A percentile compares a stretch with the other conserved stretches of the same genome.
phyloP scores from a whole-genome alignment of 2,888 invertebrate genomes.

The Noctua janthe region DNA sequence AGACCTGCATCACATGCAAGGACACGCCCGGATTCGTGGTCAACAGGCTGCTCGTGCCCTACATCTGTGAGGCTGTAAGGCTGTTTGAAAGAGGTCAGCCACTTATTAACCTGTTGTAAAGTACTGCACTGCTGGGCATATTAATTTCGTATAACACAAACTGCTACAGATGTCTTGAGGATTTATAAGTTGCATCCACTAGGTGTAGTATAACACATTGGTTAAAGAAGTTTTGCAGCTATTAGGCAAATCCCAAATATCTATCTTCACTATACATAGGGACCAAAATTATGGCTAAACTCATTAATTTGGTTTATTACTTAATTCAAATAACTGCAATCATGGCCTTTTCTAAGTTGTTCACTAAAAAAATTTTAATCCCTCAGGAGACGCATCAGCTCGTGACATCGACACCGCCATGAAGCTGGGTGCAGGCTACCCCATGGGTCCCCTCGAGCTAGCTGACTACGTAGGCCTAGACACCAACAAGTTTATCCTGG shows the following conservation, averaged over 20 bases:
- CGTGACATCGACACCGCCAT: slow-evolving; percentile 96
- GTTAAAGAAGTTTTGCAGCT: too few species aligned
- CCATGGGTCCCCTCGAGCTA: slow-evolving; percentile 97
- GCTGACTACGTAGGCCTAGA: slow-evolving; percentile 96
- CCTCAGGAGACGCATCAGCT: slow-evolving; percentile 92
- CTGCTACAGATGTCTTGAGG: not conserved
- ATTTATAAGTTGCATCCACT: not conserved
- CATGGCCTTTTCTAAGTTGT: not conserved
- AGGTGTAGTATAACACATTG: too few species aligned
- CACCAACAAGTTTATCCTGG: slow-evolving; percentile 93
- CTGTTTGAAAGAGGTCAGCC: slow-evolving; percentile 94
- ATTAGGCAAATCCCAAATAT: too few species aligned
- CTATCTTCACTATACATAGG: too few species aligned
- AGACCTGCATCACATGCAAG: slow-evolving; percentile 96
- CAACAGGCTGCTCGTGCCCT: slow-evolving; percentile 96
- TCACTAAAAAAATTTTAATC: not conserved
- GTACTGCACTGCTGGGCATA: not conserved
- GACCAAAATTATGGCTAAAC: not conserved
- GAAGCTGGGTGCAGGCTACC: slow-evolving; percentile 97
- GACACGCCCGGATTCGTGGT: slow-evolving; percentile 98
- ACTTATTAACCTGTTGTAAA: not conserved
- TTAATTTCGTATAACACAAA: too few species aligned
- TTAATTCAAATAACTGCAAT: not conserved
- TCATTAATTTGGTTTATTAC: not conserved
- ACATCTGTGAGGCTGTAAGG: slow-evolving; percentile 95